Conservation (phyloP, 2,797 vertebrate genomes). For the Tapirus indicus region DNA sequence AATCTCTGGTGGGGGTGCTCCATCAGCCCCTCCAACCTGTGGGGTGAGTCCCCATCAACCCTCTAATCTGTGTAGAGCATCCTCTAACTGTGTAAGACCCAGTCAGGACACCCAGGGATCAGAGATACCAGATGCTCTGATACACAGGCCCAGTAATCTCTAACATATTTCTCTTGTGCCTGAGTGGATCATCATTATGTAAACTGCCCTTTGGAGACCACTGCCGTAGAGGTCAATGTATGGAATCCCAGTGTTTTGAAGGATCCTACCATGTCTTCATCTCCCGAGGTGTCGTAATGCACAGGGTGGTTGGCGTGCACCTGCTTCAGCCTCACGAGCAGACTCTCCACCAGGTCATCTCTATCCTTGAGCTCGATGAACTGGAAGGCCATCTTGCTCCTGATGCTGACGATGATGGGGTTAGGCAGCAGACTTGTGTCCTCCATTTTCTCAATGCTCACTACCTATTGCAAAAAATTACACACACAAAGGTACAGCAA, state of each 20-base stretch:
- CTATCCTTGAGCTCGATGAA: slow-evolving; percentile 95
- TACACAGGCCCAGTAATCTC: fast-evolving
- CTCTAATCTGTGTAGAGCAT: background rate
- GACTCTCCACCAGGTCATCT: slow-evolving; percentile 92
- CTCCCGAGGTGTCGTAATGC: slow-evolving; percentile 75
- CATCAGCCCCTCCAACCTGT: background rate
- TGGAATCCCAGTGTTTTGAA: fast-evolving
- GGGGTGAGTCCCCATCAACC: no score
- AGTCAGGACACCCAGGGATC: background rate
- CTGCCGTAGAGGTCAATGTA: fast-evolving
- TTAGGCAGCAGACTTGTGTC: slow-evolving; percentile 94
- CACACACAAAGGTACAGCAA: background rate
- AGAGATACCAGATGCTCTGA: background rate
- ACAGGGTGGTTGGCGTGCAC: slow-evolving; percentile 89
- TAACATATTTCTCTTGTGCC: fast-evolving
- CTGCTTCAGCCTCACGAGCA: slow-evolving; percentile 89
- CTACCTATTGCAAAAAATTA: slow-evolving; percentile 89
- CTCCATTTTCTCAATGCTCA: slow-evolving; percentile 97
- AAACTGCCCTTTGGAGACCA: background rate
- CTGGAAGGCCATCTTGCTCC: slow-evolving; percentile 96
- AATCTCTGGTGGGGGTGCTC: background rate
- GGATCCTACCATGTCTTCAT: slow-evolving; percentile 85
- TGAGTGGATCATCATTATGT: fast-evolving
- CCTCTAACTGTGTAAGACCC: background rate
- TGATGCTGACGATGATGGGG: slow-evolving; percentile 95